A percentile compares a stretch with the other conserved stretches of the same genome.
phyloP scores from a whole-genome alignment of 2,113 vertebrate species.

The Lophotis ruficrista region DNA sequence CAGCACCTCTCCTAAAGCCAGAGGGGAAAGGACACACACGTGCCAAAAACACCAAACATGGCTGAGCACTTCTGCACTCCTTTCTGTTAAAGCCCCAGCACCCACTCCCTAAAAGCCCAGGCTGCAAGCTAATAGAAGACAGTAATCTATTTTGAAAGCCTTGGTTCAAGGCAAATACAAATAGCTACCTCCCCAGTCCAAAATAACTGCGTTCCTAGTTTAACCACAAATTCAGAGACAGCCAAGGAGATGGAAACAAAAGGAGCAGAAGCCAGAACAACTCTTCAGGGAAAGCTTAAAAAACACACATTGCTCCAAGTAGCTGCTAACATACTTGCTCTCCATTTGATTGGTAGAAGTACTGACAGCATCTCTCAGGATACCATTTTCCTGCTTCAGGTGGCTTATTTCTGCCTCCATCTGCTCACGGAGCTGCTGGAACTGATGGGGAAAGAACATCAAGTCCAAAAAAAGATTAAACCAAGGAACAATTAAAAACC shows the following conservation, averaged over 20 bases:
- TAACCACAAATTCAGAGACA: neutral
- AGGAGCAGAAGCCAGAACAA: neutral
- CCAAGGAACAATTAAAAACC: neutral
- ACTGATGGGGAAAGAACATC: conserved; percentile 72
- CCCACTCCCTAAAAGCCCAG: neutral
- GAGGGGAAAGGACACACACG: neutral
- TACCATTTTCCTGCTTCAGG: conserved; percentile 95
- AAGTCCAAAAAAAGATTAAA: neutral
- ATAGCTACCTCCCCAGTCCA: neutral
- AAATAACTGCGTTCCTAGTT: neutral
- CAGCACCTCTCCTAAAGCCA: neutral
- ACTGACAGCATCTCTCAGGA: conserved; percentile 96
- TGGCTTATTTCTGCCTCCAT: conserved; percentile 92
- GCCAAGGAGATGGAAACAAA: neutral
- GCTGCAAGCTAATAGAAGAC: neutral
- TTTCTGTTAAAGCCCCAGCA: neutral
- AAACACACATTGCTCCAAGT: neutral
- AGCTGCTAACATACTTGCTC: conserved; percentile 88
- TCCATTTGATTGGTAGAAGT: conserved; percentile 96
- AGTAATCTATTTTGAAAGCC: neutral
- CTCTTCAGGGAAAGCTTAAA: neutral
- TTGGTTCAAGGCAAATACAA: neutral
- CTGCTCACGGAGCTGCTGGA: conserved; percentile 92
- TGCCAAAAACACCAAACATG: neutral
- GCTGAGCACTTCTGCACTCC: neutral